phyloP scores from a whole-genome alignment of 2,888 invertebrate genomes.

The Apoda limacodes region DNA sequence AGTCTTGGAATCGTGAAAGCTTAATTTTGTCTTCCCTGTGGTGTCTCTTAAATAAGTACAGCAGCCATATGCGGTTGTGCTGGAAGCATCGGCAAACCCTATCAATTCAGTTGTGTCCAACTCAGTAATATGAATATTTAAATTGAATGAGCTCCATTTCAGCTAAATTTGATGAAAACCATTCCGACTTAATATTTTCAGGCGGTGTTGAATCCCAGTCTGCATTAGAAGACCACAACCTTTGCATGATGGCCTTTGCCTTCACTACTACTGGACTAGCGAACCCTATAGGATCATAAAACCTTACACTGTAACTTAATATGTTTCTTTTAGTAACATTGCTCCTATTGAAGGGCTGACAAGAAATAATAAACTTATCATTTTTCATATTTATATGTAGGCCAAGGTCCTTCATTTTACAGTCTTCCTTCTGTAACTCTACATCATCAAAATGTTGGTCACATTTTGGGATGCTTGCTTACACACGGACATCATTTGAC shows the following conservation, averaged over 20 bases:
- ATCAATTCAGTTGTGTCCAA: constrained; percentile 9
- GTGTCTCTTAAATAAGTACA: too few relatives aligned
- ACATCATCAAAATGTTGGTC: constrained; percentile 8
- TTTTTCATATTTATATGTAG: constrained; percentile 5
- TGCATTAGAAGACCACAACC: constrained; percentile 9
- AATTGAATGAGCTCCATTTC: constrained; percentile 8
- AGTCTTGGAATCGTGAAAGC: too few relatives aligned
- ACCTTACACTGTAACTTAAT: constrained; percentile 14
- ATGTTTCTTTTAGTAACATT: constrained; percentile 14
- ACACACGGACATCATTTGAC: too few relatives aligned
- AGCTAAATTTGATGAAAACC: constrained; percentile 9
- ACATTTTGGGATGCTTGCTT: too few relatives aligned
- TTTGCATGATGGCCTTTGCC: constrained; percentile 16
- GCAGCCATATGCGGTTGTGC: too few relatives aligned
- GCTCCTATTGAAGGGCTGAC: constrained; percentile 1
- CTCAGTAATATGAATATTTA: constrained; percentile 1
- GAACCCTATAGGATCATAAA: constrained; percentile 17
- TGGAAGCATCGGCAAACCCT: too few relatives aligned
- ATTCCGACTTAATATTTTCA: constrained; percentile 5
- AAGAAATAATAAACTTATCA: constrained; percentile 7
- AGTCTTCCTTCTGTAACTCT: constrained; percentile 12
- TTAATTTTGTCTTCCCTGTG: too few relatives aligned
- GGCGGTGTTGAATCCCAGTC: constrained; percentile 8
- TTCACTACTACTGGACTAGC: constrained; percentile 12
- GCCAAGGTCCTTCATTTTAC: constrained; percentile 13